Evolutionary conservation across 2,113 vertebrate species (phyloP).

Genomic region (Microcebus griseorufus): DNA sequence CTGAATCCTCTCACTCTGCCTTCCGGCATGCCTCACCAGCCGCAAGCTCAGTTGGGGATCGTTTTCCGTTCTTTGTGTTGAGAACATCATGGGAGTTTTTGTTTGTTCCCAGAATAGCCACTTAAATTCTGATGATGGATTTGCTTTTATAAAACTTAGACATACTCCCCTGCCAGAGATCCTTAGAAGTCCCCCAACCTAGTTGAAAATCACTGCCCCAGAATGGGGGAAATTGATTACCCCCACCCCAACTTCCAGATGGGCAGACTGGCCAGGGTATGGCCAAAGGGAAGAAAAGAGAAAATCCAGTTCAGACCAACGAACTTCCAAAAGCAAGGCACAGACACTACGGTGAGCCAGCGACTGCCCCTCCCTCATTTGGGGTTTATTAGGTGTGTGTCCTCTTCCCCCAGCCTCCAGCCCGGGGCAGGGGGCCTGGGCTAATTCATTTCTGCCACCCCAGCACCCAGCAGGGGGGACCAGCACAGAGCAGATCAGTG

Average conservation of each 20-base stretch:
- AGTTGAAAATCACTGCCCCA: background rate
- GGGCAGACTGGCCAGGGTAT: background rate
- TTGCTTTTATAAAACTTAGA: constrained; percentile 16
- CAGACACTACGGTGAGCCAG: too few species aligned
- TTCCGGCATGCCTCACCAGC: background rate
- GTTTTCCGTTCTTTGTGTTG: constrained; percentile 6
- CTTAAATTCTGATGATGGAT: background rate
- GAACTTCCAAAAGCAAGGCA: background rate
- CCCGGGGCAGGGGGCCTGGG: background rate
- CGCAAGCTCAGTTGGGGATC: background rate
- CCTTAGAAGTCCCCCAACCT: background rate
- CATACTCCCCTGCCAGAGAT: background rate
- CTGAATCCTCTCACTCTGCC: background rate
- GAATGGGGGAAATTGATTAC: background rate
- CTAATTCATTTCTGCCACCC: background rate
- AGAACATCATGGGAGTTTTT: background rate
- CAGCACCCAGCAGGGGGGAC: background rate
- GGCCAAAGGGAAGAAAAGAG: background rate
- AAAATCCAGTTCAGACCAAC: background rate
- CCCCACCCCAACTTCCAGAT: background rate
- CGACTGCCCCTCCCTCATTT: background rate
- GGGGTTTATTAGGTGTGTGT: background rate
- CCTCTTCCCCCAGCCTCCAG: background rate
- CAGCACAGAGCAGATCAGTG: background rate
- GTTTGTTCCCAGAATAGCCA: background rate